Conservation (phyloP, 2,888 invertebrate genomes). For the Nasonia oneida region DNA sequence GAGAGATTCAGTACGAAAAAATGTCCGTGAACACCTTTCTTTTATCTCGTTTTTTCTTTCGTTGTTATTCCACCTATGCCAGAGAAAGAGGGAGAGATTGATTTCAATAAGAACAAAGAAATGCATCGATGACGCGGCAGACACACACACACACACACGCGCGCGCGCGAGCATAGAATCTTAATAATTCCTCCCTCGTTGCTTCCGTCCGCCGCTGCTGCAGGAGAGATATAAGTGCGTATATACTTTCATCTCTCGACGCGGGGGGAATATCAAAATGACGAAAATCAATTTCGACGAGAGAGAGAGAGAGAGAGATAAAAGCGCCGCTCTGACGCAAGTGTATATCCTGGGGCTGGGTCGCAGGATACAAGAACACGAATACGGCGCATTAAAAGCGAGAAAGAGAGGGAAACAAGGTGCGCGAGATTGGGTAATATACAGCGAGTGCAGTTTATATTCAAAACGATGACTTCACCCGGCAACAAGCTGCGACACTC, state of each 20-base stretch:
- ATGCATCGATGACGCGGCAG: slow-evolving; percentile 38
- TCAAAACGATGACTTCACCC: slow-evolving; percentile 17
- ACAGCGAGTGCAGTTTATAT: not conserved
- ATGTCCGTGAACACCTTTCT: not conserved
- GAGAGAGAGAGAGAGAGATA: not conserved
- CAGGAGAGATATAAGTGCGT: not conserved
- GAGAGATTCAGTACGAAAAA: not conserved
- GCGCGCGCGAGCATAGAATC: slow-evolving; percentile 29
- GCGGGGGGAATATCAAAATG: slow-evolving; percentile 46
- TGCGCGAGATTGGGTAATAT: not conserved
- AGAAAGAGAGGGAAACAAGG: slow-evolving; percentile 1
- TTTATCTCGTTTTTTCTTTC: not conserved
- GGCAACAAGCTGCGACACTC: not conserved
- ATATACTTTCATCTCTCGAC: slow-evolving; percentile 24
- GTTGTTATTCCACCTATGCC: not conserved
- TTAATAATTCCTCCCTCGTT: slow-evolving; percentile 45
- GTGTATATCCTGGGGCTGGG: not conserved
- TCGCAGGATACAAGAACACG: not conserved
- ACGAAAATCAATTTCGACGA: slow-evolving; percentile 49
- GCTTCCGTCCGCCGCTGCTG: not conserved
- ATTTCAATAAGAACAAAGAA: slow-evolving; percentile 54
- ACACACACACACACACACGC: too few relatives aligned
- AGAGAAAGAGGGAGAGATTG: not conserved
- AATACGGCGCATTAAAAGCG: not conserved
- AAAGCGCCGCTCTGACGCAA: slow-evolving; percentile 8